Evolutionary conservation across 2,888 invertebrate species (phyloP).

Genomic region (Diaperis boleti): DNA sequence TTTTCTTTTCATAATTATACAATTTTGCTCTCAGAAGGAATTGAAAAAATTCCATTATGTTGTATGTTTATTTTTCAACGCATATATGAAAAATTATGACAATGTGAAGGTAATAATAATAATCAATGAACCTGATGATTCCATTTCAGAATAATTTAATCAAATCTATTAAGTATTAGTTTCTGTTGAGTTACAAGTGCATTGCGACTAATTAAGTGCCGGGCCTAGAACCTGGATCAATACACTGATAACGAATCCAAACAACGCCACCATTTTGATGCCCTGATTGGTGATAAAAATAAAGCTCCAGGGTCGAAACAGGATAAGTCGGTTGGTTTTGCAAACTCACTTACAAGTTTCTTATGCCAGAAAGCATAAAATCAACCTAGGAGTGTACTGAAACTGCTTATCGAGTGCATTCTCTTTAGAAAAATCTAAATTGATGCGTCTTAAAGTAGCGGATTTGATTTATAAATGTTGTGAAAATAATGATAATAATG

Average conservation of each 20-base stretch:
- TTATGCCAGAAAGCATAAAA: constrained; percentile 29
- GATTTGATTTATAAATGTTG: constrained; percentile 30
- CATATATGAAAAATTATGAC: too few relatives aligned
- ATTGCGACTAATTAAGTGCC: constrained; percentile 20
- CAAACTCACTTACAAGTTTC: constrained; percentile 32
- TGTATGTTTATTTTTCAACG: too few relatives aligned
- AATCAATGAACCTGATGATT: too few relatives aligned
- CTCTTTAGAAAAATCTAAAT: not conserved
- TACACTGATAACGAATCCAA: not conserved
- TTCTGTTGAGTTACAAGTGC: constrained; percentile 16
- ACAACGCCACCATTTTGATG: too few relatives aligned
- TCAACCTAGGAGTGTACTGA: constrained; percentile 32
- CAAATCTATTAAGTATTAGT: too few relatives aligned
- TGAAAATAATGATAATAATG: constrained; percentile 29
- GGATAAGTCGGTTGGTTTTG: constrained; percentile 21
- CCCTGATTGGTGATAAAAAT: not conserved
- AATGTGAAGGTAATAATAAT: too few relatives aligned
- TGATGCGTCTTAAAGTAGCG: too few relatives aligned
- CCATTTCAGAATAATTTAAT: too few relatives aligned
- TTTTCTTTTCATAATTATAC: too few relatives aligned
- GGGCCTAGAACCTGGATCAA: constrained; percentile 7
- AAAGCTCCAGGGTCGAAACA: not conserved
- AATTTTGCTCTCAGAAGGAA: too few relatives aligned
- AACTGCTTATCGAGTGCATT: constrained; percentile 29
- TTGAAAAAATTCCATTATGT: too few relatives aligned